Base-by-base conservation (phyloP, 2,797 vertebrate genomes). In the Esox lucius region DNA sequence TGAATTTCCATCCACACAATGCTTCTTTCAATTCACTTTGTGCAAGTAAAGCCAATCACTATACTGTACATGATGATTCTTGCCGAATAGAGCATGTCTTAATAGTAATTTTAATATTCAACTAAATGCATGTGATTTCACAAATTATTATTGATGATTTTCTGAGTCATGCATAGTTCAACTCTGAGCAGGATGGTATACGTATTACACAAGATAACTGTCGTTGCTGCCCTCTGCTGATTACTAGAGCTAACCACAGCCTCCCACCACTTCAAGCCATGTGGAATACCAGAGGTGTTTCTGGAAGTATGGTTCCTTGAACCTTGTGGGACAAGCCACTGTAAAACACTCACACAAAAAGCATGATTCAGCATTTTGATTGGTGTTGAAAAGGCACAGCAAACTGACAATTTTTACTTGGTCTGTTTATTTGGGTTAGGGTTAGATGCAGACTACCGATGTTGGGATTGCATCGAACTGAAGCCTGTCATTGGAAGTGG, bases 391-490 rank as follows among this genome's bases (percentile, higher is more conserved):
- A 11, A 24, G 16, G 68, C 15, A 26, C 24, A 46, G 68, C 46
- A 42, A 42, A 42, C 59, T 75, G 73, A 79, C 75, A 71, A 68
- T 35, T 35, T 56, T 56, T 9, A 17, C 49, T 70, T 77, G 62
- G 78, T 39, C 51, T 78, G 74, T 42, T 78, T 86, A 91, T 90
- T 81, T 85, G 79, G 89, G 87, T 86, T 87, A n/a, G n/a, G n/a
- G n/a, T n/a, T n/a, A n/a, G 89, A 90, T 91, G 79, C 86, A 83
- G 76, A 85, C 85, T 87, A 74, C 83, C 84, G 81, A 85, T 81
- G 69, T 69, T 49, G 68, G 88, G 87, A 90, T 92, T 71, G 84
- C 61, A 67, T 28, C 35, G 73, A 77, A 76, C 80, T 61, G 75
- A 69, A 39, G 77, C 66, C 73, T 56, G 8, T 4, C 35, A 39